These are phyloP conservation scores for Amphimallon solstitiale DNA, from an alignment of 2,888 invertebrate genomes.

Conservation along the genomic window DNA sequence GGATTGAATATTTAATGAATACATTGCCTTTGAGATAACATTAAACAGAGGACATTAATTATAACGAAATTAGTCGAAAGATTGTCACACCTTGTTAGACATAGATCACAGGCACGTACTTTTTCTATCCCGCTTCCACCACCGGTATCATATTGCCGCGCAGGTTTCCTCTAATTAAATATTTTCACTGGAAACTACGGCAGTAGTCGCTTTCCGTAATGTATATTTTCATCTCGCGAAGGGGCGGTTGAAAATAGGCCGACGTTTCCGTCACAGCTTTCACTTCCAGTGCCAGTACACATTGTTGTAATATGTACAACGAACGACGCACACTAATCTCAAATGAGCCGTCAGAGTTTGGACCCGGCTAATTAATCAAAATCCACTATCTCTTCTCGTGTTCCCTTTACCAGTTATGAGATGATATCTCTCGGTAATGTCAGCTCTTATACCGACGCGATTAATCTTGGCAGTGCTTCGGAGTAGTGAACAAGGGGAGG, in stretches of 20 bases:
- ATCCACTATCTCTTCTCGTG: slow-evolving; percentile 6
- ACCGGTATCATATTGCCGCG: not conserved
- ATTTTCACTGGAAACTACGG: not conserved
- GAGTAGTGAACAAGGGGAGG: too few relatives aligned
- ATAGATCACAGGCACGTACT: too few relatives aligned
- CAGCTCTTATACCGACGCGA: not conserved
- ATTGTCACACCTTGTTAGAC: too few relatives aligned
- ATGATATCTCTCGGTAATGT: slow-evolving; percentile 11
- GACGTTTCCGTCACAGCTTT: not conserved
- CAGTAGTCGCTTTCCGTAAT: not conserved
- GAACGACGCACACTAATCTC: not conserved
- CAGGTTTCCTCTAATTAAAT: not conserved
- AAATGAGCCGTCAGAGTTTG: slow-evolving; percentile 20
- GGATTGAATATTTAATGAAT: too few relatives aligned
- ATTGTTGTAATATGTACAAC: not conserved
- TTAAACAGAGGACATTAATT: too few relatives aligned
- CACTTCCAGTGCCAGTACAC: not conserved
- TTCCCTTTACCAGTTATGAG: slow-evolving; percentile 3
- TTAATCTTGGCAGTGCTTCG: slow-evolving; percentile 2
- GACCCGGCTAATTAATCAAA: slow-evolving; percentile 21
- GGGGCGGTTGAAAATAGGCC: not conserved
- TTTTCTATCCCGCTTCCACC: too few relatives aligned
- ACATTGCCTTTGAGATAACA: too few relatives aligned
- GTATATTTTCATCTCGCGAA: too few relatives aligned
- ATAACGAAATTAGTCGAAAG: too few relatives aligned